Evolutionary conservation across 2,113 vertebrate genomes (phyloP), one percentile per base, ranked within the genome.

Genomic region (Brachyistius frenatus): DNA sequence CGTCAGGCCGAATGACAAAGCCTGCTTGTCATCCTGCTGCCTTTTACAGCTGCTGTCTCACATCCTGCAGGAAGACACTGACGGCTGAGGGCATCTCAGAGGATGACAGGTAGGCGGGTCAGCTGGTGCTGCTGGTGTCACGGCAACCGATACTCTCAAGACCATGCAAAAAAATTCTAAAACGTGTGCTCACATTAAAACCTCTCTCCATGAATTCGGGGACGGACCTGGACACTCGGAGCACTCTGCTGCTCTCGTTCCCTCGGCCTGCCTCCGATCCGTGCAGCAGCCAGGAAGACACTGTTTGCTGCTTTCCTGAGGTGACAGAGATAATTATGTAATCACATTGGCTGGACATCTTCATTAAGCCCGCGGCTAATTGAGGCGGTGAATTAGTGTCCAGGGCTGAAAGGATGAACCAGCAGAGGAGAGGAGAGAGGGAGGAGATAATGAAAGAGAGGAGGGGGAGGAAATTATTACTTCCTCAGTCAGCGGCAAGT

Each of bases 291-390:
- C 44, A 36, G 5, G 11, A 31, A 30, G 46, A 8, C 55, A 32
- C n/a, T 30, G 10, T 33, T 57, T 30, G 23, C 58, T 11, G 5
- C 35, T 10, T 30, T 61, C n/a, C 52, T 65, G 23, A 15, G 58
- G 33, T 16, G 44, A 66, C 36, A 13, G 11, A 46, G 44, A 44
- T 62, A 33, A 73, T 62, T 23, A 62, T 46, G 37, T 62, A 60
- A 73, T 73, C 63, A 67, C 61, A 80, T 33, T 55, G 70, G 56
- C 14, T 23, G 56, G 64, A 74, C 78, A 16, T 30, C n/a, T 63
- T 74, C 78, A 80, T 80, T 74, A 74, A 80, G 66, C 56, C 41
- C 10, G 32, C 4, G 39, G 56, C 57, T 63, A 57, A 68, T 33
- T 55, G 57, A 74, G 10, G 70, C 3, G 8, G 13, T 39, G 39